A percentile compares a stretch with the other conserved stretches of the same genome.
Conservation (phyloP, 2,797 vertebrate genomes). For the Forpus xanthops region DNA sequence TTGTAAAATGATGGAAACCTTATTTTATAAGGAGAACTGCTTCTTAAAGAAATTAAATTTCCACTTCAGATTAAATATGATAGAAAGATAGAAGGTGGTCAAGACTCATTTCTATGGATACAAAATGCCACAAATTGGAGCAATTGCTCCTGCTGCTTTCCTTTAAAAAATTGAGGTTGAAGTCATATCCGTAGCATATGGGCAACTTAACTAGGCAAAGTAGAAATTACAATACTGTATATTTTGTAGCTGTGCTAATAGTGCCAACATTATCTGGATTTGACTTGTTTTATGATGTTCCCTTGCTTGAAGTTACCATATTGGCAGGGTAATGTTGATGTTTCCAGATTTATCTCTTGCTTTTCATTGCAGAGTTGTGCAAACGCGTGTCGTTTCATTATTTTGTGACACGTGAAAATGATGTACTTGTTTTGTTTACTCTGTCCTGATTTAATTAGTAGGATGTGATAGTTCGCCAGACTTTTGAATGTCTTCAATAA, state of each 20-base stretch:
- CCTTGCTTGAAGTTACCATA: slow-evolving; percentile 44
- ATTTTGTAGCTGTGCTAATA: slow-evolving; percentile 8
- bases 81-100: background rate
- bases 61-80: slow-evolving; percentile 37
- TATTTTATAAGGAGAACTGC: slow-evolving; percentile 32
- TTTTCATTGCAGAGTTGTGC: slow-evolving; percentile 74
- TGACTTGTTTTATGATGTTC: background rate
- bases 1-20: slow-evolving; percentile 17
- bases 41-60: slow-evolving; percentile 29
- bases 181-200: background rate
- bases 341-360: slow-evolving; percentile 65
- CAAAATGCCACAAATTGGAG: background rate
- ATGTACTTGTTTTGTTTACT: slow-evolving; percentile 74
- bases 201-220: slow-evolving; percentile 19
- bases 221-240: background rate
- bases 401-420: slow-evolving; percentile 72
- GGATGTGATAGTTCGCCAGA: slow-evolving; percentile 31
- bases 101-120: background rate
- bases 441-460: slow-evolving; percentile 65
- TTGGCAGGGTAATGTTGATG: slow-evolving; percentile 41
- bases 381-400: slow-evolving; percentile 72
- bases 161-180: background rate
- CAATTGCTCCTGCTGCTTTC: background rate
- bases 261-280: background rate
- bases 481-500: background rate